phyloP scores from a whole-genome alignment of 1,140 invertebrate genomes.

The Cydia splendana region DNA sequence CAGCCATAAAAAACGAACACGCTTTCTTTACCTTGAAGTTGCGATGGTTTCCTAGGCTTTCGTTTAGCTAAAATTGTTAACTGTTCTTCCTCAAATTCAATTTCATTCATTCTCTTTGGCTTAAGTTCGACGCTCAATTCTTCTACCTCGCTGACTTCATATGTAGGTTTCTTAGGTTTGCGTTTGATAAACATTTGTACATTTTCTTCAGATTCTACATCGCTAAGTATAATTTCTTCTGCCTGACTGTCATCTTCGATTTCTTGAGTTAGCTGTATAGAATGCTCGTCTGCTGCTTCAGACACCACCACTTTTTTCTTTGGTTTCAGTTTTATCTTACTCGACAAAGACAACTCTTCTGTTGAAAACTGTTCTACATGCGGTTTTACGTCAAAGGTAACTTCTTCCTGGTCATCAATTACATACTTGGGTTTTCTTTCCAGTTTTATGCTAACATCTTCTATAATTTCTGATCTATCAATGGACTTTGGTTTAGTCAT shows the following conservation, averaged over 20 bases:
- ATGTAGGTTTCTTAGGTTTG: constrained; percentile 73
- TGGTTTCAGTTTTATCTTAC: constrained; percentile 86
- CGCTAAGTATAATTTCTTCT: constrained; percentile 73
- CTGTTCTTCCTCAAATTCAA: constrained; percentile 82
- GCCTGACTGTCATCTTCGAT: constrained; percentile 81
- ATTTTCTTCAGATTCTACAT: constrained; percentile 74
- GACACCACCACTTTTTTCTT: constrained; percentile 83
- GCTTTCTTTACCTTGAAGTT: constrained; percentile 82
- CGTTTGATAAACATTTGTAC: constrained; percentile 79
- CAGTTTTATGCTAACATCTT: constrained; percentile 80
- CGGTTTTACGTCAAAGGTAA: constrained; percentile 79
- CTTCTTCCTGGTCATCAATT: constrained; percentile 80
- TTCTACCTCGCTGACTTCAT: constrained; percentile 81
- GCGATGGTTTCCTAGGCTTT: constrained; percentile 81
- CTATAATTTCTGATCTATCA: constrained; percentile 62
- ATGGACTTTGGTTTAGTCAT: constrained; percentile 54
- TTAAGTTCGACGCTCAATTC: constrained; percentile 80
- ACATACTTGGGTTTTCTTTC: constrained; percentile 71
- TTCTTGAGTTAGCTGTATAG: constrained; percentile 85
- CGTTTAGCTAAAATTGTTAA: constrained; percentile 83
- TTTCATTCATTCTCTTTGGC: constrained; percentile 64
- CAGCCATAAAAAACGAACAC: not conserved
- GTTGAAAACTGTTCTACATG: constrained; percentile 81
- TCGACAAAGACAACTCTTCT: constrained; percentile 89
- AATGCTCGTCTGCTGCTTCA: constrained; percentile 86